phyloP scores from a whole-genome alignment of 37 sponge, comb jelly and placozoan genomes.

The Theonella swinhoei region DNA sequence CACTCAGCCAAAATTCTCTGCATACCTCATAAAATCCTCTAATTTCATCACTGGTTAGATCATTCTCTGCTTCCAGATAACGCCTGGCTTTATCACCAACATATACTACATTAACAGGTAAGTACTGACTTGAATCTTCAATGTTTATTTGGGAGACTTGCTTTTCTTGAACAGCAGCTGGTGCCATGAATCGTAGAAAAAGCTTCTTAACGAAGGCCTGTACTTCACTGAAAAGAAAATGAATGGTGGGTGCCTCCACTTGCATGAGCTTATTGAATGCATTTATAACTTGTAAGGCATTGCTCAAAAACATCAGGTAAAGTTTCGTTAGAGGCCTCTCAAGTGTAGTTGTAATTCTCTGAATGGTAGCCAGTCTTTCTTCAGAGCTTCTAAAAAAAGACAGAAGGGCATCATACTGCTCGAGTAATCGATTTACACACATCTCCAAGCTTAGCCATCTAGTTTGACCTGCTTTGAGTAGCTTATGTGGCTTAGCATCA shows the following conservation, averaged over 20 bases:
- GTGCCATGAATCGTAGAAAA: background rate
- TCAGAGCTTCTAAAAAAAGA: slow-evolving; percentile 5
- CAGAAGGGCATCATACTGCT: background rate
- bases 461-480: slow-evolving; percentile 31
- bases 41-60: background rate
- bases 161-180: background rate
- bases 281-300: background rate
- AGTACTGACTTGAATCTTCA: background rate
- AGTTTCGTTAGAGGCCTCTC: background rate
- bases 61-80: background rate
- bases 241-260: background rate
- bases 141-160: too few species aligned
- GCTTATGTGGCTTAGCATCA: background rate
- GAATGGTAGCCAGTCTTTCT: background rate
- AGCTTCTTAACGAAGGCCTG: background rate
- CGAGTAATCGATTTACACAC: slow-evolving; percentile 12
- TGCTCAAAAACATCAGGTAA: background rate
- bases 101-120: background rate
- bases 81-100: background rate
- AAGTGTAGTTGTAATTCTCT: background rate
- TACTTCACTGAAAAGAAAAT: background rate
- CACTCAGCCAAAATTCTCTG: background rate
- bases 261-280: background rate
- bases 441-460: slow-evolving; percentile 27
- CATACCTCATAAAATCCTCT: background rate